A percentile compares a stretch with the other conserved stretches of the same genome.
These are phyloP conservation scores for Ceratoteleas bidentatus DNA, from an alignment of 1,140 invertebrate genomes.

Conservation along the genomic window DNA sequence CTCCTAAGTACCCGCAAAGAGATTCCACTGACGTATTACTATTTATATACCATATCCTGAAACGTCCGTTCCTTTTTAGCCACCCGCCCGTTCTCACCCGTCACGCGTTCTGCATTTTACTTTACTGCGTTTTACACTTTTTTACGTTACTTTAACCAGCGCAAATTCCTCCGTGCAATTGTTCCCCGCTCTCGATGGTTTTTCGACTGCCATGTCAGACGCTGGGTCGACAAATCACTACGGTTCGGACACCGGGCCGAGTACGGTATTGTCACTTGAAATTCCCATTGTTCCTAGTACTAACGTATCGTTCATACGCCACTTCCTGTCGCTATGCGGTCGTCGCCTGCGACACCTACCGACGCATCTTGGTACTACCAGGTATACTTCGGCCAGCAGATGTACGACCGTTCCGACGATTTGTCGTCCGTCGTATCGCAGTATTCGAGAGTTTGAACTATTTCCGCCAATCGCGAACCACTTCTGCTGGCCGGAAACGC, in stretches of 20 bases:
- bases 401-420: no score
- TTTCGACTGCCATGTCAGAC: constrained; percentile 12
- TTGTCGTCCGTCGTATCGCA: no score
- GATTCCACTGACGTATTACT: constrained; percentile 45
- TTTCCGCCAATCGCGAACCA: no score
- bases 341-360: no score
- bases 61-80: not conserved
- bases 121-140: not conserved
- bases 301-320: constrained; percentile 57
- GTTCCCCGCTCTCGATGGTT: not conserved
- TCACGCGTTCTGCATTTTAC: not conserved
- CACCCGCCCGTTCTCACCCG: no score
- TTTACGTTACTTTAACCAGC: not conserved
- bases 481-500: no score
- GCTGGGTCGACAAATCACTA: constrained; percentile 52
- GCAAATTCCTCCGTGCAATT: constrained; percentile 44
- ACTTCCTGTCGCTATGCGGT: constrained; percentile 10
- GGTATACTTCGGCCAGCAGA: no score
- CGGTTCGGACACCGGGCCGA: constrained; percentile 41
- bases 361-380: no score
- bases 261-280: constrained; percentile 60
- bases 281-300: constrained; percentile 64
- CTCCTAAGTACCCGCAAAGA: constrained; percentile 49
- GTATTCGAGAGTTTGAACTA: no score
- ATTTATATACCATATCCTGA: constrained; percentile 35